Percentiles rank a stretch among this genome's conserved stretches.
Evolutionary conservation across 2,797 vertebrate genomes (phyloP).

Genomic region (Sebastolobus alascanus): DNA sequence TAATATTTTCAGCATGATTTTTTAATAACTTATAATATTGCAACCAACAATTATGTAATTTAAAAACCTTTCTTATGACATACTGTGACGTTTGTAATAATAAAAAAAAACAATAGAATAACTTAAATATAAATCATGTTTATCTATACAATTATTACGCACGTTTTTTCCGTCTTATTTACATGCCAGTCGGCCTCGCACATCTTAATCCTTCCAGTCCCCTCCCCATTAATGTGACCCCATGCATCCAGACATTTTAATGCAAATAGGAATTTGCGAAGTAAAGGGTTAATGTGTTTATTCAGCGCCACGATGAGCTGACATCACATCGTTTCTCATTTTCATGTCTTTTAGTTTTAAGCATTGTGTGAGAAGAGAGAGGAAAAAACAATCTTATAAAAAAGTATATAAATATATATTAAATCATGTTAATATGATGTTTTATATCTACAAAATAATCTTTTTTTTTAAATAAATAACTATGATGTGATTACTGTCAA

Average conservation of each 20-base stretch:
- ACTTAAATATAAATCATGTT: background rate
- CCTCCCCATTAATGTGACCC: constrained; percentile 17
- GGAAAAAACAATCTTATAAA: background rate
- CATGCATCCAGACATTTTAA: constrained; percentile 27
- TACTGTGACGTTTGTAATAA: background rate
- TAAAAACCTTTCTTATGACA: background rate
- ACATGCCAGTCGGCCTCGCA: background rate
- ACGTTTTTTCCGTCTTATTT: background rate
- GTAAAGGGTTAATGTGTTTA: constrained; percentile 36
- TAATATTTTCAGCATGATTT: background rate
- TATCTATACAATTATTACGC: background rate
- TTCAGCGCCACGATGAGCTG: constrained; percentile 1
- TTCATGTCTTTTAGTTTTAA: background rate
- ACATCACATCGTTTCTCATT: background rate
- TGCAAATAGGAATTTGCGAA: constrained; percentile 33
- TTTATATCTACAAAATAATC: background rate
- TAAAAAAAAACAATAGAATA: background rate
- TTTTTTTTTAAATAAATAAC: background rate
- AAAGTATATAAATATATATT: too few species aligned
- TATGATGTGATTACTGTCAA: background rate
- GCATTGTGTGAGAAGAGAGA: background rate
- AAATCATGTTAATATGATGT: background rate
- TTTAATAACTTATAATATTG: background rate
- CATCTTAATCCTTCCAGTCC: constrained; percentile 30
- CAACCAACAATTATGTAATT: background rate